phyloP scores from a whole-genome alignment of 1,140 invertebrate species.

The Pseudomyrmex cubaensis region DNA sequence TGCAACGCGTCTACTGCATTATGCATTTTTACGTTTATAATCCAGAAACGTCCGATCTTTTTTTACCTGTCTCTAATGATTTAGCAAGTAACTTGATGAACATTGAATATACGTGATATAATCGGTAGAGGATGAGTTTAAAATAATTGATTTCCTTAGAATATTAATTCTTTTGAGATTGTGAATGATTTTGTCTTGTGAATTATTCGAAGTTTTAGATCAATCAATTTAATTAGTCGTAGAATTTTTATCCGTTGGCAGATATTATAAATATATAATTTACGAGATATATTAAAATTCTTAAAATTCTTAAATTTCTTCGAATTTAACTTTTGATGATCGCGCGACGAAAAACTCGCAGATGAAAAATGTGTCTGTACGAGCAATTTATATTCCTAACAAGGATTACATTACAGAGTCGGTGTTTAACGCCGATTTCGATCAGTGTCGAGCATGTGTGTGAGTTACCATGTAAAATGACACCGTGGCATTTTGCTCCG shows the following conservation, averaged over 20 bases:
- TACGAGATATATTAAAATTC: too few species aligned
- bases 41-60: conserved; percentile 24
- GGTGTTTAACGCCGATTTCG: conserved; percentile 5
- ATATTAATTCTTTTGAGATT: neutral
- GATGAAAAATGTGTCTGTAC: neutral
- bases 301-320: too few species aligned
- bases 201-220: neutral
- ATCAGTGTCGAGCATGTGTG: conserved; percentile 20
- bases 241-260: neutral
- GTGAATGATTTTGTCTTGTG: neutral
- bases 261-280: neutral
- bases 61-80: neutral
- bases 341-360: neutral
- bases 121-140: neutral
- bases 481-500: conserved; percentile 52
- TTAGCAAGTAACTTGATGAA: neutral
- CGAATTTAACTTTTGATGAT: neutral
- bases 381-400: conserved; percentile 14
- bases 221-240: neutral
- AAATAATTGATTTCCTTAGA: neutral
- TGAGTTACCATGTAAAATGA: conserved; percentile 67
- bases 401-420: conserved; percentile 25
- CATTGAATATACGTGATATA: neutral
- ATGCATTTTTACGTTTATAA: neutral
- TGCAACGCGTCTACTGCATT: conserved; percentile 30